A percentile compares a stretch with the other conserved stretches of the same genome.
Conservation (phyloP, 2,113 vertebrate species). For the Bos taurus region DNA sequence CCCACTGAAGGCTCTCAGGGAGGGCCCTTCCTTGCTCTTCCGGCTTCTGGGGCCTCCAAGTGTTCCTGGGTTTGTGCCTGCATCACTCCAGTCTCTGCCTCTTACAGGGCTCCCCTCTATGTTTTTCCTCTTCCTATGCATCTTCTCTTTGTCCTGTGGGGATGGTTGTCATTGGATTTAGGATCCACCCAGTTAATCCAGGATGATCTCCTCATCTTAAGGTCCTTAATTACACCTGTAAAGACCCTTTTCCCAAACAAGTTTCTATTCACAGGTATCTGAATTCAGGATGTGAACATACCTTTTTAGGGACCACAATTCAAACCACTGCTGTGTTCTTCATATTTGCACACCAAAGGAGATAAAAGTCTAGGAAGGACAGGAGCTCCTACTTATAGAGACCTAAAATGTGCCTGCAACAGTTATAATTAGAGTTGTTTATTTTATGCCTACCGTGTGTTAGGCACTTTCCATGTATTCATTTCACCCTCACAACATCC, state of each 20-base stretch:
- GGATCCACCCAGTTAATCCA: background rate
- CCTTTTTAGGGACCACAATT: background rate
- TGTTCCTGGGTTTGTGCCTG: rapidly evolving
- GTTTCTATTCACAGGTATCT: background rate
- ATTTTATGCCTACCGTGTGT: background rate
- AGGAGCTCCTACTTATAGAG: background rate
- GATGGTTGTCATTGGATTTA: background rate
- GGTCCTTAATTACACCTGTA: no score
- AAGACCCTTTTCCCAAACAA: background rate
- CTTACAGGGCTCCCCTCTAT: rapidly evolving
- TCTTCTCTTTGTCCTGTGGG: background rate
- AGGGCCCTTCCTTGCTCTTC: background rate
- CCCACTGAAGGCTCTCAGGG: background rate
- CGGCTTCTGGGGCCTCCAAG: no score
- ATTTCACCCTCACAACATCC: background rate
- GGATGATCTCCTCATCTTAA: background rate
- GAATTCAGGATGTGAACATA: background rate
- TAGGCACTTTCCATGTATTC: no score
- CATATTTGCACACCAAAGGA: background rate
- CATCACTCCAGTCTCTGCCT: rapidly evolving
- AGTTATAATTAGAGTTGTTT: background rate
- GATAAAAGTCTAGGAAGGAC: background rate
- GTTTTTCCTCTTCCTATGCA: background rate
- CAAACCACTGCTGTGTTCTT: background rate
- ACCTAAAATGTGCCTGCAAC: background rate